Evolutionary conservation across 2,888 invertebrate species (phyloP), one percentile per base, ranked within the genome.

Genomic region (Isotomurus palustris): DNA sequence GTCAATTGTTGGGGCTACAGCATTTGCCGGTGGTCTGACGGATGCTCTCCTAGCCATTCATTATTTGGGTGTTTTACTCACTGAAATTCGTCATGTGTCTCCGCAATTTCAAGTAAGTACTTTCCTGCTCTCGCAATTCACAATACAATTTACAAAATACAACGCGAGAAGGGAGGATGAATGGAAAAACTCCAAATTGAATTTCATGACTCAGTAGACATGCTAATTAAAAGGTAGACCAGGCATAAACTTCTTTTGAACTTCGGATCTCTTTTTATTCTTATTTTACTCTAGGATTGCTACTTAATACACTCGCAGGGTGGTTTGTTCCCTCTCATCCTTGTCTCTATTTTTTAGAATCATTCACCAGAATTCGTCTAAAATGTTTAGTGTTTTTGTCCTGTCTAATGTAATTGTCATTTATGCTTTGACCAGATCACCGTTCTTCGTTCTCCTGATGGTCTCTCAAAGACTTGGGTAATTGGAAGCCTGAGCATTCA

Each of bases 41-140:
- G 96, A 97, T 77, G 91, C 95, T 1, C 78, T 99, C 62, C 80
- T 97, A 28, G 95, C 94, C 76, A 89, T 96, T 73, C 94, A 95
- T 76, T 95, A 94, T 73, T 81, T 93, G 70, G 91, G 94, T 27
- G 89, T 97, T 54, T 84, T 97, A 68, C 79, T 97, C 60, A 85
- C 97, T 72, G 95, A 97, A 78, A 82, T 99, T 58, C 82, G 96
- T 36, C 95, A 96, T 75, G 78, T 91, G 66, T 91, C 92, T 73
- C 89, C 94, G 0, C 84, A 85, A 60, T 99, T 88, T 75, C 91
- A 89, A 73, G 82, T 91, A 24, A 41, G 58, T 36, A 27, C 5
- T n/a, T n/a, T n/a, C n/a, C n/a, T n/a, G n/a, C n/a, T n/a, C n/a
- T n/a, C n/a, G n/a, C n/a, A n/a, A n/a, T n/a, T n/a, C n/a, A n/a